Percentiles rank a stretch among this genome's conserved stretches.
Evolutionary conservation across 2,888 invertebrate genomes (phyloP).

Genomic region (Adineta ricciae): DNA sequence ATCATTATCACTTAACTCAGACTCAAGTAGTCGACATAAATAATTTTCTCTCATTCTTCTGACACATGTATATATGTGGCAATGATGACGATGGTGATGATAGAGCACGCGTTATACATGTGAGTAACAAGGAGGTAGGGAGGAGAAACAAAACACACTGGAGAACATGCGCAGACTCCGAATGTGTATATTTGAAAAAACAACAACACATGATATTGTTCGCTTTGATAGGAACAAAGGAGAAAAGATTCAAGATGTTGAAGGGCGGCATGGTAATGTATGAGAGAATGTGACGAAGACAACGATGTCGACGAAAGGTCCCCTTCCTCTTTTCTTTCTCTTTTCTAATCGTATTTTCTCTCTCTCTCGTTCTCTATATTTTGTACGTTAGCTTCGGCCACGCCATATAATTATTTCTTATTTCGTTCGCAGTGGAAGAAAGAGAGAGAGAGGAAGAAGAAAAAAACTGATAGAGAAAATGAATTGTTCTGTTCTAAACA

Average conservation of each 20-base stretch:
- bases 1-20: background rate
- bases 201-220: background rate
- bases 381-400: background rate
- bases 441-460: background rate
- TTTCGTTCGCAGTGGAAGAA: background rate
- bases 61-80: background rate
- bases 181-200: background rate
- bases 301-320: background rate
- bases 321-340: background rate
- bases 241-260: background rate
- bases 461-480: background rate
- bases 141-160: background rate
- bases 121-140: background rate
- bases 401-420: slow-evolving; percentile 5
- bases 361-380: background rate
- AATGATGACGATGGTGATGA: no score
- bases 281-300: background rate
- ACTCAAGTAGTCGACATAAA: background rate
- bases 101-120: background rate
- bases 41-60: background rate
- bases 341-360: background rate
- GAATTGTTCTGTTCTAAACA: background rate
- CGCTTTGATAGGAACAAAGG: background rate
- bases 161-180: background rate
- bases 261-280: background rate